Conservation (phyloP, 2,113 vertebrate genomes). For the Pardalotus punctatus region DNA sequence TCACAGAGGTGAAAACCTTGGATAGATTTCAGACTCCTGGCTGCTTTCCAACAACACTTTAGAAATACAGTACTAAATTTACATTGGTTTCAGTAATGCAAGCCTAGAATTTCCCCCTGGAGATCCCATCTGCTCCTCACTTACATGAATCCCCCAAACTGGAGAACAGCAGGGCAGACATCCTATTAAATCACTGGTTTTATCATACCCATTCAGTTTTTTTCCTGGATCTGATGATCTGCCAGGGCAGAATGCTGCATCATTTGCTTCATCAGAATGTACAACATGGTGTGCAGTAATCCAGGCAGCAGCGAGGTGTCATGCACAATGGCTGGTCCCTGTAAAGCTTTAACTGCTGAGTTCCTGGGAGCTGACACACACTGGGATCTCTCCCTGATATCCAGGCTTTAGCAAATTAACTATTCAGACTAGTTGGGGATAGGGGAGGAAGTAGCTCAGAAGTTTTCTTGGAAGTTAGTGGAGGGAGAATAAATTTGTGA, state of each 20-base stretch:
- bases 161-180: constrained; percentile 48
- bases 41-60: constrained; percentile 19
- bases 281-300: neutral
- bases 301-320: neutral
- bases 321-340: neutral
- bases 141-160: constrained; percentile 59
- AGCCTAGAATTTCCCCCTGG: constrained; percentile 38
- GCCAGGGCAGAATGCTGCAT: constrained; percentile 42
- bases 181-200: constrained; percentile 63
- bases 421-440: neutral
- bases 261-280: constrained; percentile 32
- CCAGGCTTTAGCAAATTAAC: neutral
- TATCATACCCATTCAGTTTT: constrained; percentile 52
- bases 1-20: constrained; percentile 58
- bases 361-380: neutral
- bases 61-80: constrained; percentile 60
- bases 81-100: constrained; percentile 33
- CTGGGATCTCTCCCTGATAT: neutral
- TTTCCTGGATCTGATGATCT: constrained; percentile 12
- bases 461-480: neutral
- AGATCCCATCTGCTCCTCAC: constrained; percentile 64
- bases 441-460: neutral
- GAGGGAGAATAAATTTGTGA: neutral
- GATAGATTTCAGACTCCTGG: constrained; percentile 11
- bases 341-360: neutral